A percentile compares a stretch with the other conserved stretches of the same genome.
Evolutionary conservation across 2,113 vertebrate genomes (phyloP).

Genomic region (Andinoacara biseriatus): DNA sequence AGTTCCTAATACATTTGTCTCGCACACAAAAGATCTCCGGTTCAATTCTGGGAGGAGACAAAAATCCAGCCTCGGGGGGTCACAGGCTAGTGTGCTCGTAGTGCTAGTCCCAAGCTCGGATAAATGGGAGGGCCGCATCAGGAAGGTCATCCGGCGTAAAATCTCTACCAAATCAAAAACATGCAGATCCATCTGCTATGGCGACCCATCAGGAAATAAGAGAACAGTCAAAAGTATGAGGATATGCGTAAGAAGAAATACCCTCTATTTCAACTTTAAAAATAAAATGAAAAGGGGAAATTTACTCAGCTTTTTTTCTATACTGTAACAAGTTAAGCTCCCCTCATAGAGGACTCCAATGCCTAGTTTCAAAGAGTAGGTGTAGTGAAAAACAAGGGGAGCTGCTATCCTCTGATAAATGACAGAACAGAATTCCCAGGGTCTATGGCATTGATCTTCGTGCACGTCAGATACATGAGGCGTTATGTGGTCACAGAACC

Average conservation of each 20-base stretch:
- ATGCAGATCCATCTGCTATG: not conserved
- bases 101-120: not conserved
- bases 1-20: not conserved
- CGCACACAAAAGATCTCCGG: not conserved
- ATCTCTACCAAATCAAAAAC: not conserved
- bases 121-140: not conserved
- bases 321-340: not conserved
- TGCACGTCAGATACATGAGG: conserved; percentile 59
- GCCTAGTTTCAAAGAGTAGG: conserved; percentile 21
- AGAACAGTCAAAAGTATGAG: not conserved
- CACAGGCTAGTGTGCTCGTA: not conserved
- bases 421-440: conserved; percentile 48
- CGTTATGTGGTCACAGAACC: conserved; percentile 61
- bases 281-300: not conserved
- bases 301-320: too few relatives aligned
- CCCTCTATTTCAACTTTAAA: not conserved
- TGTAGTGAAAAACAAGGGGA: conserved; percentile 38
- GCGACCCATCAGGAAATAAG: not conserved
- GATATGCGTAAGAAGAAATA: not conserved
- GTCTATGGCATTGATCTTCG: conserved; percentile 52
- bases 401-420: conserved; percentile 44
- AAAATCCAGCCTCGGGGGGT: not conserved
- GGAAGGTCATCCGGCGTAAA: not conserved
- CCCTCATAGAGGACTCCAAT: conserved; percentile 13
- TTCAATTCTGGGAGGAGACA: not conserved